These are phyloP conservation scores for Lasioglossum albipes DNA, from an alignment of 1,140 invertebrate species.

Conservation along the genomic window DNA sequence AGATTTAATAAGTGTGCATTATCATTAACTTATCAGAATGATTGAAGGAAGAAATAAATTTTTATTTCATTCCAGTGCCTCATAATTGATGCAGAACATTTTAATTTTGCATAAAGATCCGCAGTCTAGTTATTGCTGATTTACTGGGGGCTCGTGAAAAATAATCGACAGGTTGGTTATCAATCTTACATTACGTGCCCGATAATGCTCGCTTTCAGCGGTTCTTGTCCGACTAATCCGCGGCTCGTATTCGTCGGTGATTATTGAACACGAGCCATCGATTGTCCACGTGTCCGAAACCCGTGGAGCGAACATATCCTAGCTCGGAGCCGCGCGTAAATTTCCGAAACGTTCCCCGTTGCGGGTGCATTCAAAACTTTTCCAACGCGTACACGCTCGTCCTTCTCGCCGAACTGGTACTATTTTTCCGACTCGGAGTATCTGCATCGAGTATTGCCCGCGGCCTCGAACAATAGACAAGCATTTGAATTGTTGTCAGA, in stretches of 20 bases:
- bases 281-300: neutral
- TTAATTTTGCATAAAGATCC: no score
- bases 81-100: no score
- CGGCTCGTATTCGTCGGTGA: slow-evolving; percentile 3
- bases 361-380: neutral
- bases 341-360: neutral
- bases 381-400: neutral
- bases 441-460: neutral
- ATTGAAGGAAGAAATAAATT: no score
- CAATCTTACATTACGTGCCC: no score
- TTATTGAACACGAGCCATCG: neutral
- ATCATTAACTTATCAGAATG: no score
- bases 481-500: slow-evolving; percentile 9
- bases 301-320: neutral
- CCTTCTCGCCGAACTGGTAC: neutral
- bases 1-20: no score
- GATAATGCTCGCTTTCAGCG: neutral
- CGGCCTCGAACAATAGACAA: neutral
- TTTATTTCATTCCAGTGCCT: no score
- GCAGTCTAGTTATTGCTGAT: no score
- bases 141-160: no score
- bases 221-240: neutral
- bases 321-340: neutral
- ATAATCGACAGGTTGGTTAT: neutral
- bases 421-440: slow-evolving; percentile 13